phyloP scores from a whole-genome alignment of 2,888 invertebrate species.

The Ectemnius cavifrons region DNA sequence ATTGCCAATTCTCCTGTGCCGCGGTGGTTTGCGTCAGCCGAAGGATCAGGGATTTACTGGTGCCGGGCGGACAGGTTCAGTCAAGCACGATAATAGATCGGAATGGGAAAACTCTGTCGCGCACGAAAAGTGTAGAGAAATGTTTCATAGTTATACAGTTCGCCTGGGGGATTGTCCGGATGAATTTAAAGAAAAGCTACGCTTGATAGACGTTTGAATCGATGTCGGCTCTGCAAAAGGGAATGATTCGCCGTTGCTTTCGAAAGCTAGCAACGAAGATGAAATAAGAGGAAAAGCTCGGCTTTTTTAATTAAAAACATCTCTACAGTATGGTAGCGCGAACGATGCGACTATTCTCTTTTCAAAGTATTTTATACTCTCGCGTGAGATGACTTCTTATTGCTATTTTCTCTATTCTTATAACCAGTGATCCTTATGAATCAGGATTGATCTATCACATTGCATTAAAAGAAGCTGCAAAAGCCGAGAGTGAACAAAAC shows the following conservation, averaged over 20 bases:
- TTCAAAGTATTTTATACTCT: not conserved
- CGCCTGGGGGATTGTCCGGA: conserved; percentile 7
- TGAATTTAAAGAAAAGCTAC: conserved; percentile 13
- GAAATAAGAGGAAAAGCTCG: conserved; percentile 43
- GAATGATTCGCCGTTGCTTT: conserved; percentile 23
- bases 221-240: conserved; percentile 19
- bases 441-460: no score
- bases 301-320: conserved; percentile 70
- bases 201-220: conserved; percentile 27
- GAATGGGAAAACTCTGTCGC: conserved; percentile 5
- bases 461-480: no score
- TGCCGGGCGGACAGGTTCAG: no score
- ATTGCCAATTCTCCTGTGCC: no score
- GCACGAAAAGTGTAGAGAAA: not conserved
- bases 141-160: not conserved
- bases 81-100: not conserved
- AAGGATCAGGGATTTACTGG: no score
- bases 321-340: conserved; percentile 47
- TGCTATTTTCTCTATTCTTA: no score
- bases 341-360: conserved; percentile 55
- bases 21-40: no score
- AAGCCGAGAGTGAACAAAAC: no score
- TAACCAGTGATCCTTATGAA: no score
- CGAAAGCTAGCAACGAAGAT: conserved; percentile 39
- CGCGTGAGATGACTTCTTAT: no score